A percentile compares a stretch with the other conserved stretches of the same genome.
Conservation (phyloP, 2,888 invertebrate genomes). For the Oxyteleia sp. region DNA sequence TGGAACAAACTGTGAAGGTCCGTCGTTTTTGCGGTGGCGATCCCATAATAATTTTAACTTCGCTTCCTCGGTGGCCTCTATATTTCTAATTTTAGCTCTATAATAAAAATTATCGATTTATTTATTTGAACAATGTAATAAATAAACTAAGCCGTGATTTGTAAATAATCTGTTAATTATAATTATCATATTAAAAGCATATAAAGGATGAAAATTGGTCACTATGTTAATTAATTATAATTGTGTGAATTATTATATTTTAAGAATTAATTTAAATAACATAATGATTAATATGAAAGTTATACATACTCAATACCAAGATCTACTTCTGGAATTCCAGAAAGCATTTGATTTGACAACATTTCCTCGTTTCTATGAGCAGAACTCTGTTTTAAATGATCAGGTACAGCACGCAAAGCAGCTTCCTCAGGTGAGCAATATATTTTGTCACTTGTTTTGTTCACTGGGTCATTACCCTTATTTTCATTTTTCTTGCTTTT, state of each 20-base stretch:
- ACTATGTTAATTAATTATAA: too few relatives aligned
- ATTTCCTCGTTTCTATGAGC: constrained; percentile 98
- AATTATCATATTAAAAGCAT: too few relatives aligned
- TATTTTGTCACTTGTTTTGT: constrained; percentile 86
- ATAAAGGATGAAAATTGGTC: too few relatives aligned
- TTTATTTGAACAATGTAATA: too few relatives aligned
- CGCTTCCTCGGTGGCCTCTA: constrained; percentile 99
- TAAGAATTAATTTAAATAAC: too few relatives aligned
- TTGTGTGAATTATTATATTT: not conserved
- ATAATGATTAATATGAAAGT: too few relatives aligned
- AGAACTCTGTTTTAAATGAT: constrained; percentile 95
- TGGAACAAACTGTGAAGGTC: constrained; percentile 98
- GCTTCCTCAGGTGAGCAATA: constrained; percentile 96
- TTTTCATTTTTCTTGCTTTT: constrained; percentile 90
- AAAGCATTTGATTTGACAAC: constrained; percentile 99
- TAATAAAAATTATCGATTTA: constrained; percentile 56
- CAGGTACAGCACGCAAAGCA: constrained; percentile 95
- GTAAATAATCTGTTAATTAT: too few relatives aligned
- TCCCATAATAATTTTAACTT: constrained; percentile 97
- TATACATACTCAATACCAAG: constrained; percentile 95
- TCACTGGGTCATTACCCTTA: constrained; percentile 78
- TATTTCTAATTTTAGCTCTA: constrained; percentile 98
- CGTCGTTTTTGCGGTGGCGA: constrained; percentile 96
- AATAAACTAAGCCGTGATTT: too few relatives aligned
- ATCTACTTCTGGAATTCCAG: constrained; percentile 99